Evolutionary conservation across 2,888 invertebrate genomes (phyloP), one percentile per base, ranked within the genome.

Genomic region (Protodeltote pygarga): DNA sequence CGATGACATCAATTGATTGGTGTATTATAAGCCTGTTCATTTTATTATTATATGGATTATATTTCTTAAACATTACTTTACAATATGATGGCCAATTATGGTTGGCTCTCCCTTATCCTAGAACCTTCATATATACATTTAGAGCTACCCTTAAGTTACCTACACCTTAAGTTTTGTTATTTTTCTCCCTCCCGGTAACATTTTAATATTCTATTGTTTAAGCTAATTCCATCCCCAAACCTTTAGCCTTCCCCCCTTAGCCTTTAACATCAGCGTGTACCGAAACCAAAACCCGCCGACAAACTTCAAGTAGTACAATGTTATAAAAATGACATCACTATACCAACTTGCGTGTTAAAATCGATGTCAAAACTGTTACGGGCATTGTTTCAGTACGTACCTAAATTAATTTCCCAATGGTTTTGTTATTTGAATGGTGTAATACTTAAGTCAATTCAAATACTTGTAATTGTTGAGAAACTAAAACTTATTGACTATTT

Each of bases 1-100:
- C 51, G 73, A 71, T 78, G 73, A 70, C 73, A 72, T 71, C 17
- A 15, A 57, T 63, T 41, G 28, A 29, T 40, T 46, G 28, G 13
- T 33, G 20, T 10, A n/a, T n/a, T n/a, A n/a, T n/a, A n/a, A n/a
- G n/a, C n/a, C 15, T 8, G 4, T 24, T 16, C 13, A 20, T 17
- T 25, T 27, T 3, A n/a, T 3, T 9, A 35, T 11, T 17, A 23
- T 3, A 8, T 35, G 16, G 8, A 28, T n/a, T 8, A 9, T 15
- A 27, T 27, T 15, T n/a, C n/a, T 28, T 16, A 4, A 11, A 27
- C n/a, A n/a, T n/a, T n/a, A n/a, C 8, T 13, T 13, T 13, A 13
- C 11, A 10, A 25, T 13, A 13, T 25, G 13, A 8, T 25, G 13
- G 13, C 13, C 1, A 10, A 13, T 10, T 25, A 13, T 13, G 5